A percentile compares a stretch with the other conserved stretches of the same genome.
Conservation (phyloP, 2,888 invertebrate genomes). For the Trissoscelio sp. region DNA sequence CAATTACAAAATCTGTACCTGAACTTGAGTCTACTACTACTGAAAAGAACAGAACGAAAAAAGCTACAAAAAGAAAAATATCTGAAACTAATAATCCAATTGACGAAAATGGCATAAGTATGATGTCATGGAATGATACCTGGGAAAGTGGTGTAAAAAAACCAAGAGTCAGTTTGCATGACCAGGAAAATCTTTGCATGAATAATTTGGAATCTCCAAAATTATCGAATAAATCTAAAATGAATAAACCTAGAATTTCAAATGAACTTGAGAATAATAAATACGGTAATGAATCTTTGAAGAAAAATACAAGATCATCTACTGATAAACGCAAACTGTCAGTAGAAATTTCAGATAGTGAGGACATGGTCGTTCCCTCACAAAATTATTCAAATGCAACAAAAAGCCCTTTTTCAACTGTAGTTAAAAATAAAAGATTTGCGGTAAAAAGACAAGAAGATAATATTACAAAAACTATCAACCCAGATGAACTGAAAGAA, state of each 20-base stretch:
- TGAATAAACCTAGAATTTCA: slow-evolving; percentile 25
- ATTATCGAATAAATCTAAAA: neutral
- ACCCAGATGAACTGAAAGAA: neutral
- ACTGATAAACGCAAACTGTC: slow-evolving; percentile 13
- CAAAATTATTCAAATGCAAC: slow-evolving; percentile 2
- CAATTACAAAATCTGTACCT: neutral
- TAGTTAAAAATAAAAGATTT: neutral
- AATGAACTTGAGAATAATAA: slow-evolving; percentile 29
- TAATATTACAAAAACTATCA: neutral
- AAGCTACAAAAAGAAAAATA: slow-evolving; percentile 28
- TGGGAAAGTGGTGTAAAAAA: slow-evolving; percentile 47
- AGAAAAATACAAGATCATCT: neutral
- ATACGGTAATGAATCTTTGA: slow-evolving; percentile 20
- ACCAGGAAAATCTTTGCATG: slow-evolving; percentile 45
- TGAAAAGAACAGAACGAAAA: too few relatives aligned
- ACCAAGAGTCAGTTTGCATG: slow-evolving; percentile 31
- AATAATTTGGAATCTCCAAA: slow-evolving; percentile 9
- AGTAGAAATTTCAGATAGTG: slow-evolving; percentile 2
- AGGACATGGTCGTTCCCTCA: slow-evolving; percentile 9
- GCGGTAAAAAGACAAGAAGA: neutral
- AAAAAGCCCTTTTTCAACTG: neutral
- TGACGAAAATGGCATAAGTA: slow-evolving; percentile 20
- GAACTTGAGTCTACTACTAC: neutral
- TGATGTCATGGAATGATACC: slow-evolving; percentile 48
- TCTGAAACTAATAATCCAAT: slow-evolving; percentile 2